Evolutionary conservation across 1,140 invertebrate species (phyloP).

Genomic region (Coptotermes formosanus): DNA sequence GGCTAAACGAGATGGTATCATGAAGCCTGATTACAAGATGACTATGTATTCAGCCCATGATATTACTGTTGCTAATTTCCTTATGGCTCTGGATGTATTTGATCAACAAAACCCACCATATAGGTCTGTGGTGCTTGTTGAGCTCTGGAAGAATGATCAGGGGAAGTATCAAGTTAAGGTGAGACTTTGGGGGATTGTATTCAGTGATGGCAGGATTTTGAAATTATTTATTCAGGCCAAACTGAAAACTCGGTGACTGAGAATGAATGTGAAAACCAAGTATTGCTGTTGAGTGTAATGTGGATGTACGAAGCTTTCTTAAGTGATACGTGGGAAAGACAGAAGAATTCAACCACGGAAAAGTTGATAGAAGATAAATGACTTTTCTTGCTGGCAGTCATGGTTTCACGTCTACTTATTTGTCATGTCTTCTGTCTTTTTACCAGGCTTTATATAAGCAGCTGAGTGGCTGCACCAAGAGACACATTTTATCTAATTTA

Average conservation of each 20-base stretch:
- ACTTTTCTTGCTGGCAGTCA: no score
- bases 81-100: constrained; percentile 72
- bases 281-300: neutral
- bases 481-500: no score
- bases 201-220: neutral
- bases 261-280: neutral
- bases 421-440: no score
- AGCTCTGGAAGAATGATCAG: constrained; percentile 52
- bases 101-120: constrained; percentile 73
- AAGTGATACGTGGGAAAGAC: no score
- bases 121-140: constrained; percentile 67
- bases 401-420: no score
- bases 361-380: no score
- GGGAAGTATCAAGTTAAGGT: constrained; percentile 41
- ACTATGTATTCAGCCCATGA: constrained; percentile 82
- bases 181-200: neutral
- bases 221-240: neutral
- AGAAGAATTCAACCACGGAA: no score
- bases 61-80: constrained; percentile 72
- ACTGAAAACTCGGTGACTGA: neutral
- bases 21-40: constrained; percentile 59
- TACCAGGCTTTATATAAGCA: no score
- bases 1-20: constrained; percentile 45
- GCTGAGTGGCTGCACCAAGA: no score
- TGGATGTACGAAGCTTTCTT: neutral